A percentile compares a stretch with the other conserved stretches of the same genome.
Evolutionary conservation across 1,140 invertebrate species (phyloP).

Genomic region (Lethrus apterus): DNA sequence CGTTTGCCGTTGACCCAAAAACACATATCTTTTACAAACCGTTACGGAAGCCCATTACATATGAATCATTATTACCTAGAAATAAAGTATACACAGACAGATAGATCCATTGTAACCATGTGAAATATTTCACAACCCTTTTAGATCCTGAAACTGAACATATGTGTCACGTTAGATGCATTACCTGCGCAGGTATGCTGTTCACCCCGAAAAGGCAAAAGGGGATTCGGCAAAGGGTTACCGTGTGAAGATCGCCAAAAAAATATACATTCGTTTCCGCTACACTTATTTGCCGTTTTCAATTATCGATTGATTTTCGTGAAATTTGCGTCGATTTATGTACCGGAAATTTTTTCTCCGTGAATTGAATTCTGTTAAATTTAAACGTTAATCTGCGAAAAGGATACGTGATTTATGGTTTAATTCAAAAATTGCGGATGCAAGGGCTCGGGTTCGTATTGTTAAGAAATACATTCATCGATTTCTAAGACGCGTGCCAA

Average conservation of each 20-base stretch:
- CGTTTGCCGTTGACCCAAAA: conserved; percentile 7
- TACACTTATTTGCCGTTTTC: conserved; percentile 14
- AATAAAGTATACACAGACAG: conserved; percentile 14
- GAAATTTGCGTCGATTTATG: conserved; percentile 13
- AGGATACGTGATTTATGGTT: too few relatives aligned
- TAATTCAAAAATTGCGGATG: too few relatives aligned
- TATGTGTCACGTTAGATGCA: conserved; percentile 21
- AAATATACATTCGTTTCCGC: conserved; percentile 9
- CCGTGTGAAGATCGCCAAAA: conserved; percentile 16
- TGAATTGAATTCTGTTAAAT: too few relatives aligned
- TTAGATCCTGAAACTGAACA: conserved; percentile 20
- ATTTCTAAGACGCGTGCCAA: conserved; percentile 24
- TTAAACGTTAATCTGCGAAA: too few relatives aligned
- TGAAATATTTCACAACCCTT: conserved; percentile 21
- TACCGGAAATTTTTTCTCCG: conserved; percentile 8
- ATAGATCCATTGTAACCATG: conserved; percentile 12
- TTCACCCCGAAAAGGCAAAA: too few relatives aligned
- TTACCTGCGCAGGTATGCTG: conserved; percentile 12
- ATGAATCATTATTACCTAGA: not conserved
- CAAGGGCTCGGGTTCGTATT: too few relatives aligned
- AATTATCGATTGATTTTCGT: conserved; percentile 14
- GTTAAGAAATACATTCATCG: too few relatives aligned
- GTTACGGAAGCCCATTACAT: conserved; percentile 8
- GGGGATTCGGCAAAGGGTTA: conserved; percentile 16
- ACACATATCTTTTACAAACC: conserved; percentile 12